Evolutionary conservation across 2,113 vertebrate genomes (phyloP).

Genomic region (Tricholaema leucomelas): DNA sequence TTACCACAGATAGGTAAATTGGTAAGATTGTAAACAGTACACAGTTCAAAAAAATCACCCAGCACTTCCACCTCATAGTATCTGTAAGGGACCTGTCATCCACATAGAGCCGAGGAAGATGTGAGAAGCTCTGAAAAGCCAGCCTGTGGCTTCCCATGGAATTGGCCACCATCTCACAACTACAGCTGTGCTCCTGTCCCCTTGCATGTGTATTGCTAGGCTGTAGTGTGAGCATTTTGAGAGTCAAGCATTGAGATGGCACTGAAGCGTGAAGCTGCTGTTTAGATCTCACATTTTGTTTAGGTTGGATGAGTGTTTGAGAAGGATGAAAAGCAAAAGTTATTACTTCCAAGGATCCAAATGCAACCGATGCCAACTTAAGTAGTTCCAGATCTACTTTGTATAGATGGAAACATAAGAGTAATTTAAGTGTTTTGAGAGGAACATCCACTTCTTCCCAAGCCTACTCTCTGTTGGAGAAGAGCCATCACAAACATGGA

Average conservation of each 20-base stretch:
- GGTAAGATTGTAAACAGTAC: background rate
- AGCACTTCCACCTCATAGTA: background rate
- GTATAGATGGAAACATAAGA: slow-evolving; percentile 20
- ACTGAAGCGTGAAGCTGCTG: background rate
- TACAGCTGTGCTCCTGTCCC: background rate
- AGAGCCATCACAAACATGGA: slow-evolving; percentile 59
- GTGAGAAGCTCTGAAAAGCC: fast-evolving
- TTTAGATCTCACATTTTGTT: slow-evolving; percentile 40
- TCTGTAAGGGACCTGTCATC: background rate
- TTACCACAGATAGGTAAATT: background rate
- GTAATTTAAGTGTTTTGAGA: slow-evolving; percentile 34
- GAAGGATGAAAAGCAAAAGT: slow-evolving; percentile 50
- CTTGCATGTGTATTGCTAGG: background rate
- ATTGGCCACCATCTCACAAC: background rate
- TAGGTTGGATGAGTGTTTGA: slow-evolving; percentile 25
- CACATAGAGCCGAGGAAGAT: fast-evolving
- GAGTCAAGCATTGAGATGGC: background rate
- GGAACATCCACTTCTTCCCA: slow-evolving; percentile 53
- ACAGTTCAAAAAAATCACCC: background rate
- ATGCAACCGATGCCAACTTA: background rate
- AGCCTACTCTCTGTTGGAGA: slow-evolving; percentile 17
- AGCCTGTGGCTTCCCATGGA: fast-evolving
- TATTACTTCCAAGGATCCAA: slow-evolving; percentile 46
- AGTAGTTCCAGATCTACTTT: slow-evolving; percentile 48
- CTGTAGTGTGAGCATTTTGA: background rate